phyloP scores from a whole-genome alignment of 2,888 invertebrate genomes.

The Heteromurus nitidus region DNA sequence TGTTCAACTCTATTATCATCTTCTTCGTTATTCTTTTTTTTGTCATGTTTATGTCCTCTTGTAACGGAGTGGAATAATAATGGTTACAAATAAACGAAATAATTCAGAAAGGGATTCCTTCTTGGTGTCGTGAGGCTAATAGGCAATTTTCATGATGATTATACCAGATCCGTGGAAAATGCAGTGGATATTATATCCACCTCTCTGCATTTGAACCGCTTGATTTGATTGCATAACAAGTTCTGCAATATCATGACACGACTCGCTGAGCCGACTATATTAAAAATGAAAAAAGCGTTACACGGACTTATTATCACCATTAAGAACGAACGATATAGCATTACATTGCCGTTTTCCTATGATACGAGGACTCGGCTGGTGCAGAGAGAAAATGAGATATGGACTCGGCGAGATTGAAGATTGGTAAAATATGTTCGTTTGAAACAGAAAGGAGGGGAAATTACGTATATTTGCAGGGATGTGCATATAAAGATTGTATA shows the following conservation, averaged over 20 bases:
- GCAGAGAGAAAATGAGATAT: background rate
- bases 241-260: too few relatives aligned
- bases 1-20: background rate
- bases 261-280: too few relatives aligned
- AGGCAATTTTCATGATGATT: background rate
- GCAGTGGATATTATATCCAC: background rate
- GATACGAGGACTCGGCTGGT: background rate
- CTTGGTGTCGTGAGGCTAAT: slow-evolving; percentile 1
- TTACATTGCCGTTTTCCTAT: background rate
- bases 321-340: background rate
- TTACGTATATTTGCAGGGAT: background rate
- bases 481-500: background rate
- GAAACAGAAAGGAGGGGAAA: background rate
- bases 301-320: background rate
- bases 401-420: background rate
- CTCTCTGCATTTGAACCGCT: background rate
- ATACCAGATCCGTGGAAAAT: background rate
- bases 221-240: background rate
- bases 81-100: too few relatives aligned
- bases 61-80: background rate
- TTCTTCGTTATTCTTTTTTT: background rate
- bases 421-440: background rate
- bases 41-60: background rate
- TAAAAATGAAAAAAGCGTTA: background rate
- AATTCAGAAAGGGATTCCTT: too few relatives aligned